Evolutionary conservation across 1,140 invertebrate species (phyloP), one percentile per base, ranked within the genome.

Genomic region (Trichomalopsis sarcophagae): DNA sequence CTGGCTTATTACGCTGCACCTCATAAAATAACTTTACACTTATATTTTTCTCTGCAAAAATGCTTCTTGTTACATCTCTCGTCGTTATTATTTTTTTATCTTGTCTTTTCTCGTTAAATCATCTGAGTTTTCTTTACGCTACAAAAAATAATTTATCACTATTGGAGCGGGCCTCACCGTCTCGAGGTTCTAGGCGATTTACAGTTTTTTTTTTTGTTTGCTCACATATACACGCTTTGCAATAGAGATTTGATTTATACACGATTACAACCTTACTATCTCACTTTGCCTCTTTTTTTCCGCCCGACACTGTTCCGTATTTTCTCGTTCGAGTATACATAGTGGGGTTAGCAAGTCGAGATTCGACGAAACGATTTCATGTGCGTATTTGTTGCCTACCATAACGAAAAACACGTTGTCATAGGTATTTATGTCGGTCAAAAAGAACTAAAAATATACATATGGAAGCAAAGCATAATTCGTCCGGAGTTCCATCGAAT

Each of bases 131-230:
- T 71, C 27, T 44, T 62, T 78, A 69, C n/a, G 40, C 82, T 83
- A 85, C n/a, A 81, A 81, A 81, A 85, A 85, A 81, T 85, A 81
- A 85, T 81, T 75, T 77, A 85, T 85, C n/a, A 77, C 55, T 81
- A 81, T 36, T 79, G 44, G 11, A 68, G 33, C 55, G 17, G 30
- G 14, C 13, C 27, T 76, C 73, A 40, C 27, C 69, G 27, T 81
- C 68, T 55, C 47, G n/a, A 81, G 82, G 80, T 40, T 84, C 33
- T 55, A 74, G 68, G 77, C 76, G 69, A 73, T 62, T 84, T 44
- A 80, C 30, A 84, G 40, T 73, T 30, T 73, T 36, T 73, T 62
- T 10, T 23, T 71, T 68, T 68, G 10, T 71, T 71, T 71, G 4
- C 55, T 62, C 33, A 36, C 33, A 36, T 62, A 21, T 62, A 62